phyloP scores from a whole-genome alignment of 1,140 invertebrate genomes.

The Phthorimaea operculella region DNA sequence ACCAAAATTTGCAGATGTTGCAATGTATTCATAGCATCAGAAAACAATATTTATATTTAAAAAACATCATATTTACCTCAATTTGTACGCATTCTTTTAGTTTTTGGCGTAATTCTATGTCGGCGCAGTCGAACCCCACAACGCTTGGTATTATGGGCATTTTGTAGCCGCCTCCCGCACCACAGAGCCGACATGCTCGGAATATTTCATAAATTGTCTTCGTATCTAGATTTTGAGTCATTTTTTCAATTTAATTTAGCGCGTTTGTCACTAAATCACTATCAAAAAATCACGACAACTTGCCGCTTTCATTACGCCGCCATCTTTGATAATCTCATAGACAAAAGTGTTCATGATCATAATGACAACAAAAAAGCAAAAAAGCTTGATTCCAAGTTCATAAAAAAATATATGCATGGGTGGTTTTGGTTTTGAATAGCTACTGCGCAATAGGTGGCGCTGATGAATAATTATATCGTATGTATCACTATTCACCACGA shows the following conservation, averaged over 20 bases:
- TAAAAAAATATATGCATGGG: too few species aligned
- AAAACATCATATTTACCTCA: constrained; percentile 29
- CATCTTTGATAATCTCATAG: constrained; percentile 10
- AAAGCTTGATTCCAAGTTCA: too few species aligned
- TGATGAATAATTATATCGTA: too few species aligned
- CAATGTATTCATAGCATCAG: too few species aligned
- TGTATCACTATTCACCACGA: too few species aligned
- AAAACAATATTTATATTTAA: too few species aligned
- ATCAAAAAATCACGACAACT: constrained; percentile 1
- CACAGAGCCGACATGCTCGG: constrained; percentile 60
- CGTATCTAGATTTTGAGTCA: constrained; percentile 39
- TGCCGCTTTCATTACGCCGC: constrained; percentile 3
- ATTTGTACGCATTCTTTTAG: constrained; percentile 62
- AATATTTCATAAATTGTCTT: constrained; percentile 60
- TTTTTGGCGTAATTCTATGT: constrained; percentile 54
- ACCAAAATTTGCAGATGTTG: too few species aligned
- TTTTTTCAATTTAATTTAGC: constrained; percentile 23
- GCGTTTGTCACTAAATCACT: constrained; percentile 9
- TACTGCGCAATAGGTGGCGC: too few species aligned
- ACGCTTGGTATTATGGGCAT: constrained; percentile 64
- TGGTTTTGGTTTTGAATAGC: too few species aligned
- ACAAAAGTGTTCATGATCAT: too few species aligned
- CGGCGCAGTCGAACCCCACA: constrained; percentile 31
- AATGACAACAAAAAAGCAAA: too few species aligned
- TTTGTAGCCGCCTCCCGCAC: constrained; percentile 61